These are phyloP conservation scores for Papilio polytes DNA, from an alignment of 1,140 invertebrate genomes.

Conservation along the genomic window DNA sequence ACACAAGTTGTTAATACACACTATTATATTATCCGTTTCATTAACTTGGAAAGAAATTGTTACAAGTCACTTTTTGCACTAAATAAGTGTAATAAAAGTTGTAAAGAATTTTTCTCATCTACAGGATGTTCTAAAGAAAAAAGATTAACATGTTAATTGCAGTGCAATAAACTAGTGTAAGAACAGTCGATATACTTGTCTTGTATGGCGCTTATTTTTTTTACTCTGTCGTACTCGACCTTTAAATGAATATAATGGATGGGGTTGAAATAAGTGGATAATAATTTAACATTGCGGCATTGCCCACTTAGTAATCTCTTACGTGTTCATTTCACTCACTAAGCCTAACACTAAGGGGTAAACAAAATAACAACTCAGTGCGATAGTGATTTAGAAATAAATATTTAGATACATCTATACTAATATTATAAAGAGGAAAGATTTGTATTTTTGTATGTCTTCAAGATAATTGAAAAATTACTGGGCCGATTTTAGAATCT, in stretches of 20 bases:
- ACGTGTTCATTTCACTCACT: too few species aligned
- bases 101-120: background rate
- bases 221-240: background rate
- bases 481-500: too few species aligned
- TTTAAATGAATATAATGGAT: background rate
- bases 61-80: background rate
- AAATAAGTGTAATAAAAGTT: background rate
- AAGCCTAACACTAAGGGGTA: too few species aligned
- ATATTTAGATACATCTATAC: too few species aligned
- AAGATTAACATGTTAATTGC: slow-evolving; percentile 3
- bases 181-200: background rate
- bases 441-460: too few species aligned
- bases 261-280: background rate
- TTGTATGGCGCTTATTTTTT: slow-evolving; percentile 3
- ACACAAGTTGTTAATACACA: background rate
- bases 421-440: too few species aligned
- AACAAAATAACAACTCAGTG: too few species aligned
- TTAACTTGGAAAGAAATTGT: background rate
- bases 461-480: too few species aligned
- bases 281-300: background rate
- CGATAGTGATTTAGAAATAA: too few species aligned
- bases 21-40: background rate
- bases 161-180: background rate
- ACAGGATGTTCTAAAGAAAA: slow-evolving; percentile 3
- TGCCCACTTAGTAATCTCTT: too few species aligned